Conservation (phyloP, 2,113 vertebrate species). For the Beaufortia kweichowensis region DNA sequence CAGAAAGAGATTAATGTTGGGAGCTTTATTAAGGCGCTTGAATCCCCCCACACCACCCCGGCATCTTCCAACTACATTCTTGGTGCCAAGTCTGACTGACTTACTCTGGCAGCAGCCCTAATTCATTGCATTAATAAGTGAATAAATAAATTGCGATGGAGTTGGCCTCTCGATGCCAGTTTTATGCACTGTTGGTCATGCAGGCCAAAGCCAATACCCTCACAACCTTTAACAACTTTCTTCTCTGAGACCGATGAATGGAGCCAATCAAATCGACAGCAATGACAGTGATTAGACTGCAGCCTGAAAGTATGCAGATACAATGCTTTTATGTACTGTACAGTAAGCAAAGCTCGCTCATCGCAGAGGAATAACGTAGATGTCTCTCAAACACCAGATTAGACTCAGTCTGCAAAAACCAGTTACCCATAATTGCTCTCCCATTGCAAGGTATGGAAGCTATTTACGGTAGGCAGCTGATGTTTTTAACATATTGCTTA, state of each 20-base stretch:
- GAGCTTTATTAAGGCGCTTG: conserved; percentile 56
- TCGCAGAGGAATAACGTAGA: not conserved
- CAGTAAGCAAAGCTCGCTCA: not conserved
- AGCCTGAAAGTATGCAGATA: not conserved
- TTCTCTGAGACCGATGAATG: not conserved
- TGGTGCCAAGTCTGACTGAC: conserved; percentile 36
- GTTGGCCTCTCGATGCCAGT: conserved; percentile 53
- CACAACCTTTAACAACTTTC: conserved; percentile 12
- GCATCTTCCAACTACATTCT: conserved; percentile 34
- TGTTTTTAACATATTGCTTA: not conserved
- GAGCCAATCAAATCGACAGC: conserved; percentile 7
- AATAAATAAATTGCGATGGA: conserved; percentile 70
- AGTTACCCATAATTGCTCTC: conserved; percentile 10
- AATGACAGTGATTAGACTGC: conserved; percentile 26
- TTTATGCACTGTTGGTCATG: conserved; percentile 49
- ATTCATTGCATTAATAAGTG: conserved; percentile 69
- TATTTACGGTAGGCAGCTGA: not conserved
- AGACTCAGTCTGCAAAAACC: not conserved
- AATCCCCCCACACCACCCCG: conserved; percentile 15
- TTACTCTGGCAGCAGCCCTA: conserved; percentile 50
- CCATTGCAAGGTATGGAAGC: conserved; percentile 8
- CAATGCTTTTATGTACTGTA: not conserved
- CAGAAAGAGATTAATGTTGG: conserved; percentile 44
- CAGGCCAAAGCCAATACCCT: conserved; percentile 28
- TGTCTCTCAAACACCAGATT: not conserved